Evolutionary conservation across 2,888 invertebrate genomes (phyloP), one percentile per base, ranked within the genome.

Genomic region (Charanyca ferruginea): DNA sequence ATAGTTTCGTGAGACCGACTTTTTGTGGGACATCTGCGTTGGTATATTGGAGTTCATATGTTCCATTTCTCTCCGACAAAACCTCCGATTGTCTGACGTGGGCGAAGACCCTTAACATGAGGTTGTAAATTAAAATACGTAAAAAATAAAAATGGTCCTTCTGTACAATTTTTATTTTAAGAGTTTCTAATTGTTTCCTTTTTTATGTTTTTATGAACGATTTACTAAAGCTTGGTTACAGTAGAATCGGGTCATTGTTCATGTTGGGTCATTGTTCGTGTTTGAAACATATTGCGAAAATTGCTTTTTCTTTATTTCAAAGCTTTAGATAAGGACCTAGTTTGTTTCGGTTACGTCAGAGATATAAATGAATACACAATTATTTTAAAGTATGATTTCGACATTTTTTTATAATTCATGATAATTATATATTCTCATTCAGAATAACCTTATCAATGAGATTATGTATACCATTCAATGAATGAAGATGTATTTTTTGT

Each of bases 141-240:
- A 9, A 18, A 47, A 18, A 28, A 8, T 11, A 16, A 42, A 20
- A 32, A 1, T 58, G 22, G 13, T 51, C 20, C 25, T 62, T 62
- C 58, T 61, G 25, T 41, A 45, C 18, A 41, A 23, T 35, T 0
- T 5, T 18, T 58, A 22, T 66, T 25, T 25, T 42, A 23, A 23
- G 41, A 44, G 2, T 62, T 65, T 45, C 28, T 28, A 32, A 48
- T 48, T 72, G 52, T 62, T 77, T 59, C 22, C 23, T 8, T 35
- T 47, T 59, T 44, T 28, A 47, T 54, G 47, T 51, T 66, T 20
- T 20, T 45, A 23, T 35, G 53, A 51, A 38, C 9, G 22, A 45
- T 59, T 58, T 54, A 11, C 20, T 38, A 20, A 38, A 59, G 54
- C 59, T 76, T 63, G 63, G 47, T 70, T 64, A 64, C 6, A 16